Base-by-base conservation (phyloP, 2,113 vertebrate species). In the Cebidichthys violaceus region DNA sequence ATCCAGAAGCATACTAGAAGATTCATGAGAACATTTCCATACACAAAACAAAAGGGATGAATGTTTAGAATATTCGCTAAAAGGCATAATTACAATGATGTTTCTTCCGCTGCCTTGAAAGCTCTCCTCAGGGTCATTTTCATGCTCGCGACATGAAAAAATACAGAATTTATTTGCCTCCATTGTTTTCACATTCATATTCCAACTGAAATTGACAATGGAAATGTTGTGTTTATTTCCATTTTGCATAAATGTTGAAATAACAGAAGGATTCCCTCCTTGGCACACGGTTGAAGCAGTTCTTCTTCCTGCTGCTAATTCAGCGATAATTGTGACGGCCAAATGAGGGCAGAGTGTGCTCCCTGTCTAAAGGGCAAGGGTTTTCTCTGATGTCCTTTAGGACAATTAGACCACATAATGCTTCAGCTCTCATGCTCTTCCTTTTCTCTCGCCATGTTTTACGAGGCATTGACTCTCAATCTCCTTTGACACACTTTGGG, bases 1-100 rank as follows among this genome's bases (percentile, higher is more conserved):
- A 89, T 93, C 89, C 86, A 86, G 70, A 74, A 86, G 78, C 81
- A 77, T 39, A 76, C 75, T 57, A 14, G 75, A 87, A 89, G 87
- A 86, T 89, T 90, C 83, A 89, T 83, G 85, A 82, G 83, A 77
- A 88, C 81, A 79, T 90, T 86, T 91, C 71, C 84, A 88, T 70
- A 67, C 75, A 84, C 74, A 81, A 77, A 88, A 89, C 82, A 81
- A 87, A 84, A 24, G 60, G 80, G 72, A 50, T 75, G 67, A 82
- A 89, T 65, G 87, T 81, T 77, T 81, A 31, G 88, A 90, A 83
- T 78, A 83, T 89, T 88, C 78, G 77, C 76, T 77, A 29, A 89
- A 37, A 88, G 81, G 83, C 72, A 31, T 76, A 86, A 86, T 89
- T 83, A 86, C 84, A 41, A 39, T 45, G 18, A 77, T 87, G 84